Evolutionary conservation across 2,113 vertebrate species (phyloP), one percentile per base, ranked within the genome.

Genomic region (Centrocercus urophasianus): DNA sequence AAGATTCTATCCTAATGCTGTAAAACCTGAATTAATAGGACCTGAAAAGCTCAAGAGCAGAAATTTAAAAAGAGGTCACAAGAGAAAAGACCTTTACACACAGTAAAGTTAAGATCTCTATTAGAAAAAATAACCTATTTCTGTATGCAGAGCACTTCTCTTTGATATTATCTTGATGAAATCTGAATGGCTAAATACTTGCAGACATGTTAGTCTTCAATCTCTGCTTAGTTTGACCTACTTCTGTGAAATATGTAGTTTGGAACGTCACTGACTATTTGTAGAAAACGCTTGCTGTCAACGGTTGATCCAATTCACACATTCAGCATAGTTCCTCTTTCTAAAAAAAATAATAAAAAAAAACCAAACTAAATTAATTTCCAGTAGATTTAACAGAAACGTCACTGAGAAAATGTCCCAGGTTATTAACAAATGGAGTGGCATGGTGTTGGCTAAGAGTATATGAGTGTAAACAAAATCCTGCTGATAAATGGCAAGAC

Each of bases 151-250:
- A 95, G 15, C 80, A 93, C 45, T 95, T 89, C 65, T 83, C 76
- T 86, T 40, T 1, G 3, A 52, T 74, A 92, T 94, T 88, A 94
- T 86, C 90, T 88, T 83, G 80, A 94, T 90, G 81, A 94, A 86
- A 88, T 95, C 83, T 81, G 80, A 83, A 81, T 93, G 86, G 80
- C 20, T 83, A 52, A 60, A 32, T 81, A 84, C 69, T 90, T 94
- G 43, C 43, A 67, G 92, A 94, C 95, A 95, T 34, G 32, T 81
- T 94, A 93, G 80, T 88, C 90, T 94, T 96, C 93, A 88, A 88
- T 96, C 73, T 90, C 57, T 88, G 65, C 70, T 84, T 90, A 94
- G 77, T 94, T 88, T 93, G 79, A 86, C 80, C 83, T 96, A 81
- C 61, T 92, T 92, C 52, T 90, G 50, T 90, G 73, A 93, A 93